Evolutionary conservation across 2,797 vertebrate species (phyloP), one percentile per base, ranked within the genome.

Genomic region (Numenius phaeopus): DNA sequence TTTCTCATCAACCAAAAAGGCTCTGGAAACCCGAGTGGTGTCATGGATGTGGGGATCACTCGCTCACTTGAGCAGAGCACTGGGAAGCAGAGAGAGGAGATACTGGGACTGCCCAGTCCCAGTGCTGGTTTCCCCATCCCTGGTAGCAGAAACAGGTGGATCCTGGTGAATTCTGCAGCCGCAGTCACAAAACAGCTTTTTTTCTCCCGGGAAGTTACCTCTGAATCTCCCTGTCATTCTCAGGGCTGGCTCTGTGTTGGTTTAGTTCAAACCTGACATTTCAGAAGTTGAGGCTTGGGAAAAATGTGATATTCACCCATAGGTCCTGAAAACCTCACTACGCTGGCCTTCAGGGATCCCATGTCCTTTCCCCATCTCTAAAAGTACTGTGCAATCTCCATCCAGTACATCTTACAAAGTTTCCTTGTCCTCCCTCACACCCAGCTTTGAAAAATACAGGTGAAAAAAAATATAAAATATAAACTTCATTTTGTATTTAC

Each of bases 231-330:
- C 78, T 30, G 26, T 10, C 6, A 0, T 22, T 47, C 42, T 62
- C 94, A 77, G 39, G 66, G 55, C 34, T 78, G 54, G 1, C 30
- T 62, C 69, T 37, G 40, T 16, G 32, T 7, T 42, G 30, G 9
- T 75, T 83, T 18, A 39, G 7, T 73, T 61, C 49, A 55, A 76
- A 78, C 4, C n/a, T 89, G 86, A 58, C 23, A 50, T 87, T 86
- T 91, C 46, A 16, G 70, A 34, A 12, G 20, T 52, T 59, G 61
- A 86, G 21, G 50, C 52, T 65, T 67, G 42, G 81, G 66, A 17
- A 77, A 77, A 80, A 73, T 0, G 13, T 24, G 32, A 3, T 19
- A 5, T 27, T 66, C 46, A 34, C 7, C 3, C 12, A 50, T 0
- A 66, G 21, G 9, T 14, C 65, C 10, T 4, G 20, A 30, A 52